A percentile compares a stretch with the other conserved stretches of the same genome.
These are phyloP conservation scores for Aldabrachelys gigantea DNA, from an alignment of 2,113 vertebrate genomes.

Conservation along the genomic window DNA sequence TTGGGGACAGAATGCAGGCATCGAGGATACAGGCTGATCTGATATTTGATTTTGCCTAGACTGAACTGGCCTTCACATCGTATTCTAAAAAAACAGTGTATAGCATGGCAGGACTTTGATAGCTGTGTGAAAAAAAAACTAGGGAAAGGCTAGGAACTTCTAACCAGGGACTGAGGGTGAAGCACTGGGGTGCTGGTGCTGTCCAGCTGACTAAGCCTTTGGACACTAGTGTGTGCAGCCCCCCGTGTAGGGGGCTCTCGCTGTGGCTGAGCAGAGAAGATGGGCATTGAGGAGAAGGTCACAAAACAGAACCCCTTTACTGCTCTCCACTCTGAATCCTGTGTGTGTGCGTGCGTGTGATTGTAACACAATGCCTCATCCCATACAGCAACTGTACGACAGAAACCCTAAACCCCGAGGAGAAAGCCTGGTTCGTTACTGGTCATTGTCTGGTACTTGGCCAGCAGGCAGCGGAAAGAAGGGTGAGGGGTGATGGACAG, in stretches of 20 bases:
- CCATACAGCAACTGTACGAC: background rate
- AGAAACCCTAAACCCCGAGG: background rate
- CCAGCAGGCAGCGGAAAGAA: too few species aligned
- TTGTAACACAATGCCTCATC: background rate
- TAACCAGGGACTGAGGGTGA: background rate
- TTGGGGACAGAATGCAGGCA: background rate
- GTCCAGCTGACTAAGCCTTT: background rate
- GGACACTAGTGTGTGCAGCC: background rate
- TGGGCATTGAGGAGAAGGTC: background rate
- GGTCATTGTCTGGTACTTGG: too few species aligned
- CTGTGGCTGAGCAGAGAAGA: background rate
- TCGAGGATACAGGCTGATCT: too few species aligned
- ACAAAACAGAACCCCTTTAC: background rate
- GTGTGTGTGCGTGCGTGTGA: background rate
- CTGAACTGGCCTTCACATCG: background rate
- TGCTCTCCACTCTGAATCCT: background rate
- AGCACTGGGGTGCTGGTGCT: background rate
- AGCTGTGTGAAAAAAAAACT: background rate
- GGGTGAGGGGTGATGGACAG: too few species aligned
- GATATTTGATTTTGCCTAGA: background rate
- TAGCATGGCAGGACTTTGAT: background rate
- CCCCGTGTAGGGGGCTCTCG: background rate
- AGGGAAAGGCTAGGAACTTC: background rate
- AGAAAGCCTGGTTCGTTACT: background rate
- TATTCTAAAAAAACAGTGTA: background rate